phyloP scores from a whole-genome alignment of 2,113 vertebrate species.

The Hyperopisus bebe region DNA sequence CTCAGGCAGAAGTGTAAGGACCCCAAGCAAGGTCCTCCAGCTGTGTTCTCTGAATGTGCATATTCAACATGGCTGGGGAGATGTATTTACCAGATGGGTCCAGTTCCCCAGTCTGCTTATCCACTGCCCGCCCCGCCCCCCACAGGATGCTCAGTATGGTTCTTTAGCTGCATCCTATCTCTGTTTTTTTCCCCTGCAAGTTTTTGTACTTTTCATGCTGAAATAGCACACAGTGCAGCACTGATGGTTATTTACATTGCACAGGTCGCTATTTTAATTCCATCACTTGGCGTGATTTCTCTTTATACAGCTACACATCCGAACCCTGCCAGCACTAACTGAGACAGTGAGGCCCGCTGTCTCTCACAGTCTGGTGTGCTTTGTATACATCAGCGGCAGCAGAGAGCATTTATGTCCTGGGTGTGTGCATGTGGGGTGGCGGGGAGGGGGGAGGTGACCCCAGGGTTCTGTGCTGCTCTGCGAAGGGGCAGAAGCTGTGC shows the following conservation, averaged over 20 bases:
- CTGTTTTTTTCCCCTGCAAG: background rate
- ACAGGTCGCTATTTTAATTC: background rate
- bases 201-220: background rate
- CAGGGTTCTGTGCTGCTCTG: background rate
- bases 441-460: background rate
- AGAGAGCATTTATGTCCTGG: background rate
- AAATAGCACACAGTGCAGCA: background rate
- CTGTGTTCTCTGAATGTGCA: background rate
- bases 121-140: background rate
- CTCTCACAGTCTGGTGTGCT: background rate
- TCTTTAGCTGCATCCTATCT: background rate
- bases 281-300: background rate
- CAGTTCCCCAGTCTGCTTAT: conserved; percentile 13
- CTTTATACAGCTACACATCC: background rate
- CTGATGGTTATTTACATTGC: background rate
- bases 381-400: background rate
- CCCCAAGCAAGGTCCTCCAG: conserved; percentile 10
- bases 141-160: background rate
- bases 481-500: background rate
- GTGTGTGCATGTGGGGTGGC: background rate
- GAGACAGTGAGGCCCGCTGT: background rate
- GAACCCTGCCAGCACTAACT: background rate
- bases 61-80: conserved; percentile 11
- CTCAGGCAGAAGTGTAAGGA: conserved; percentile 27
- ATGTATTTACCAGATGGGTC: conserved; percentile 31